Percentiles rank a stretch among this genome's conserved stretches.
Conservation (phyloP, 2,113 vertebrate genomes). For the Rhynchomys soricoides region DNA sequence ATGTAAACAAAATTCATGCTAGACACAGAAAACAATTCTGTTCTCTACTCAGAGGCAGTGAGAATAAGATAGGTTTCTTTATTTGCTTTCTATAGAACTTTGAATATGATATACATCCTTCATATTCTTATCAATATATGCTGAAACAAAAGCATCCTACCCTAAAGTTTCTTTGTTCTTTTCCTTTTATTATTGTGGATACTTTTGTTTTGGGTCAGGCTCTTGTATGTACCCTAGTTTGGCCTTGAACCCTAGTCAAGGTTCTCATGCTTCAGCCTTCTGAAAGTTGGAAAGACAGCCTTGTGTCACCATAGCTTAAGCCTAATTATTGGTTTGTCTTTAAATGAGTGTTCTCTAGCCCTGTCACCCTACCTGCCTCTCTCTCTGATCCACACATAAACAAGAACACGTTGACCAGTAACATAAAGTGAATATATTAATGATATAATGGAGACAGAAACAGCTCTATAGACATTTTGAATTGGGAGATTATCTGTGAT, state of each 20-base stretch:
- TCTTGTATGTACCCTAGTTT: not conserved
- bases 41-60: not conserved
- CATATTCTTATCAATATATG: not conserved
- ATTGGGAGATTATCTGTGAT: not conserved
- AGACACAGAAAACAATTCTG: not conserved
- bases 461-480: not conserved
- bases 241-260: no score
- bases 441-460: not conserved
- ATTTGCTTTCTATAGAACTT: not conserved
- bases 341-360: not conserved
- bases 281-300: not conserved
- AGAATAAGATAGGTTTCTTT: not conserved
- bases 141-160: not conserved
- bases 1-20: not conserved
- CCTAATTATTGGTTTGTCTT: constrained; percentile 22
- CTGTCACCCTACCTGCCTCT: not conserved
- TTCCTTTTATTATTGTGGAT: not conserved
- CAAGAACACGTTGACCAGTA: not conserved
- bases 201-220: not conserved
- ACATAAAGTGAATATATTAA: not conserved
- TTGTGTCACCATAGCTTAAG: not conserved
- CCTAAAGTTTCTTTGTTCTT: not conserved
- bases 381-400: not conserved
- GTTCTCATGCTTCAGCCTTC: not conserved
- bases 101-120: not conserved